A percentile compares a stretch with the other conserved stretches of the same genome.
Conservation (phyloP, 2,797 vertebrate genomes). For the Sardinella longiceps region DNA sequence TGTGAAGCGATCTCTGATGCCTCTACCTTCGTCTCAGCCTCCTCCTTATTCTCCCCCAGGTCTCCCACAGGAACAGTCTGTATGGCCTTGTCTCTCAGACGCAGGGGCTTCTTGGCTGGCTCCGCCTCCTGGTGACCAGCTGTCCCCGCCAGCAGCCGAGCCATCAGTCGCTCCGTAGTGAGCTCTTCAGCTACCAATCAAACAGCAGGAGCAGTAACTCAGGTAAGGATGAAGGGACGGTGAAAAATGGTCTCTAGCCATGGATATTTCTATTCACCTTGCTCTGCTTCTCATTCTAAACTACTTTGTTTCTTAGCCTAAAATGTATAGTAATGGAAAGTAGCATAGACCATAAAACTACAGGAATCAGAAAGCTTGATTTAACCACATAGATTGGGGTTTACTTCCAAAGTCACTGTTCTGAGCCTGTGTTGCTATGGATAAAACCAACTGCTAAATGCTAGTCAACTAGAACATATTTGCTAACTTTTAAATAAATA, state of each 20-base stretch:
- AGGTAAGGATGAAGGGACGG: slow-evolving; percentile 4
- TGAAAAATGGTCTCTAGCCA: not conserved
- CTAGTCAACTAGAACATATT: no score
- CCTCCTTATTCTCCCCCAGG: not conserved
- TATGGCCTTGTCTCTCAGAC: not conserved
- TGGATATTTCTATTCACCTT: not conserved
- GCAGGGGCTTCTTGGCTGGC: slow-evolving; percentile 24
- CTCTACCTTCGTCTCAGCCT: not conserved
- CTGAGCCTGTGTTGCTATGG: no score
- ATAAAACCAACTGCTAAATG: no score
- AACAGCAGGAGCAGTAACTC: slow-evolving; percentile 9
- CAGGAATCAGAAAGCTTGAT: not conserved
- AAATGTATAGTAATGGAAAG: not conserved
- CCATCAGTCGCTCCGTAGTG: slow-evolving; percentile 74
- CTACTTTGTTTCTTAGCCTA: not conserved
- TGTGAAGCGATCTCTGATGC: not conserved
- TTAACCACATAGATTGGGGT: not conserved
- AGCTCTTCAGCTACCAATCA: slow-evolving; percentile 58
- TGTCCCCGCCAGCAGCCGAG: slow-evolving; percentile 73
- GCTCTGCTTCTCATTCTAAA: no score
- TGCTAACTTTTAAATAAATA: no score
- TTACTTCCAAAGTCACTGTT: no score
- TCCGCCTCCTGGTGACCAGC: slow-evolving; percentile 56
- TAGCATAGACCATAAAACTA: not conserved
- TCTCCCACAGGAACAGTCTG: not conserved